These are phyloP conservation scores for Craniophora ligustri DNA, from an alignment of 2,888 invertebrate genomes.

Conservation along the genomic window DNA sequence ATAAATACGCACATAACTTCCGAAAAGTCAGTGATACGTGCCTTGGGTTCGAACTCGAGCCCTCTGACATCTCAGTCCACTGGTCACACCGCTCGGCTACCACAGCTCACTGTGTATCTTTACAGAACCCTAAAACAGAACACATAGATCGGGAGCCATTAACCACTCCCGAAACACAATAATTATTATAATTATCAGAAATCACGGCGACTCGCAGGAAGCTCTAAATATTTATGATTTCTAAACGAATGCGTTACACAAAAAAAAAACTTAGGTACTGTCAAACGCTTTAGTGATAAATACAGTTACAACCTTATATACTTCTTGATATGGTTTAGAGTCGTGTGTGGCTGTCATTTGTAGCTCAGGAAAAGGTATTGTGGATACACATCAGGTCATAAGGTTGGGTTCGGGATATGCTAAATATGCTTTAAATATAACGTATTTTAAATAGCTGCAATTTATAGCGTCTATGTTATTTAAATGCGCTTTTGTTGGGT, in stretches of 20 bases:
- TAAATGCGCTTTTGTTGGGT: too few relatives aligned
- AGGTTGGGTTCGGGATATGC: slow-evolving; percentile 22
- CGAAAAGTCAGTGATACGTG: too few relatives aligned
- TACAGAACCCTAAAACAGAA: background rate
- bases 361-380: slow-evolving; percentile 12
- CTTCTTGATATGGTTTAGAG: too few relatives aligned
- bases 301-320: too few relatives aligned
- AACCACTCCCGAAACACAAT: slow-evolving; percentile 16
- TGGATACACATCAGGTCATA: slow-evolving; percentile 28
- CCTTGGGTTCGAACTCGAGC: too few relatives aligned
- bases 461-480: background rate
- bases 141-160: background rate
- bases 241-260: slow-evolving; percentile 42
- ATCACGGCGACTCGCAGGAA: slow-evolving; percentile 50
- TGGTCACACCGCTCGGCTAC: too few relatives aligned
- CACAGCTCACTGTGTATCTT: background rate
- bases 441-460: background rate
- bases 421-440: slow-evolving; percentile 12
- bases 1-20: too few relatives aligned
- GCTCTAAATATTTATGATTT: slow-evolving; percentile 55
- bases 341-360: too few relatives aligned
- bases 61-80: too few relatives aligned
- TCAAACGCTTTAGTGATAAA: too few relatives aligned
- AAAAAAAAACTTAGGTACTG: slow-evolving; percentile 14
- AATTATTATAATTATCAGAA: slow-evolving; percentile 37